Evolutionary conservation across 1,140 invertebrate species (phyloP).

Genomic region (Tetragonula clypearis): DNA sequence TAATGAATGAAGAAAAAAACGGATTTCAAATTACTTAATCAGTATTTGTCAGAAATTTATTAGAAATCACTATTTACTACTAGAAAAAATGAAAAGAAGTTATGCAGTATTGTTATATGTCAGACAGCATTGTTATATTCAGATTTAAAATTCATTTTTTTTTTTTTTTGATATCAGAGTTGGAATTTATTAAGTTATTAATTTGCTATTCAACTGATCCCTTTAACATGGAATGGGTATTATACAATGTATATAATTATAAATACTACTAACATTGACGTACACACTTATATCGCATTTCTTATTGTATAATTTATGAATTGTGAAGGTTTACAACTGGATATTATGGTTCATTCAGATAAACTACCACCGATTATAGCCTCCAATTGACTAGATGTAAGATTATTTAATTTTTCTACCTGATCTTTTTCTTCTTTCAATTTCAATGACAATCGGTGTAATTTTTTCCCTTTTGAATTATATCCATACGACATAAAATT

Average conservation of each 20-base stretch:
- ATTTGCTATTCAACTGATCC: slow-evolving; percentile 11
- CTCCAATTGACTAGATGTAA: slow-evolving; percentile 71
- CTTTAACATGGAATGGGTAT: slow-evolving; percentile 29
- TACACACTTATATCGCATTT: background rate
- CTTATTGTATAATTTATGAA: background rate
- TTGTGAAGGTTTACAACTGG: background rate
- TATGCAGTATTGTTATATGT: too few species aligned
- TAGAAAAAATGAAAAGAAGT: too few species aligned
- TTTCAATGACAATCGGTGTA: slow-evolving; percentile 46
- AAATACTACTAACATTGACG: slow-evolving; percentile 22
- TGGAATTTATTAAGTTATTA: slow-evolving; percentile 24
- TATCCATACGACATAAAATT: slow-evolving; percentile 36
- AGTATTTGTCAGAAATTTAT: too few species aligned
- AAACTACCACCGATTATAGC: slow-evolving; percentile 69
- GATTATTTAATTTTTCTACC: slow-evolving; percentile 56
- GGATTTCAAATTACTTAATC: too few species aligned
- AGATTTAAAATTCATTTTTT: background rate
- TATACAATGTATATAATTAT: slow-evolving; percentile 4
- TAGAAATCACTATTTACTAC: too few species aligned
- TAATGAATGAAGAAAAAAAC: too few species aligned
- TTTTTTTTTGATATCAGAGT: background rate
- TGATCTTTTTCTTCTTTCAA: slow-evolving; percentile 38
- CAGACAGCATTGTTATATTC: background rate
- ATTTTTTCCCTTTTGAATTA: slow-evolving; percentile 47
- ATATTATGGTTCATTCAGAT: slow-evolving; percentile 40